phyloP scores from a whole-genome alignment of 2,113 vertebrate species.

The Labrus mixtus region DNA sequence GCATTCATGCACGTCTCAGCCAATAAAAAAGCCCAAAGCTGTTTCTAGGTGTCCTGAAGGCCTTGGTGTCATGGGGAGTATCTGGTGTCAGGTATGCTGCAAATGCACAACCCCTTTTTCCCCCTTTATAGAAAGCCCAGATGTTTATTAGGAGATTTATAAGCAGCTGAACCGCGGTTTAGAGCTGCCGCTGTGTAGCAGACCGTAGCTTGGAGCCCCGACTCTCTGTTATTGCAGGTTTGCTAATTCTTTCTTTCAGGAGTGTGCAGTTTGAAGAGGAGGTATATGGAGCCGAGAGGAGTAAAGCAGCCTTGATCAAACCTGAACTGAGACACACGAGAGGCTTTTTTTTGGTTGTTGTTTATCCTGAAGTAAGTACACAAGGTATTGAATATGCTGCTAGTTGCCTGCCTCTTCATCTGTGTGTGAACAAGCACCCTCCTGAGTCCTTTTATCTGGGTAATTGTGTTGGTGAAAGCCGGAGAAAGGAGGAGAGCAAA shows the following conservation, averaged over 20 bases:
- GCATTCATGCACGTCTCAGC: background rate
- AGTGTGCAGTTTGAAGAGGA: slow-evolving; percentile 56
- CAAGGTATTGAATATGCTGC: slow-evolving; percentile 17
- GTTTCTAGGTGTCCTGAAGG: slow-evolving; percentile 48
- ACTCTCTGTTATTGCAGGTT: slow-evolving; percentile 57
- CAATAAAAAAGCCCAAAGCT: slow-evolving; percentile 2
- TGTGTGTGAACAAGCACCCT: slow-evolving; percentile 41
- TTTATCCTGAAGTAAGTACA: slow-evolving; percentile 17
- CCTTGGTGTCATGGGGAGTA: slow-evolving; percentile 52
- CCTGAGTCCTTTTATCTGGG: slow-evolving; percentile 36
- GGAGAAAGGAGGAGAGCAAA: background rate
- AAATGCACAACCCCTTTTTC: slow-evolving; percentile 30
- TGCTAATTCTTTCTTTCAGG: slow-evolving; percentile 66
- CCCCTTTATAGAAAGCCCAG: slow-evolving; percentile 67
- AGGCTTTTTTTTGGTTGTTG: slow-evolving; percentile 18
- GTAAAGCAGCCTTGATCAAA: slow-evolving; percentile 54
- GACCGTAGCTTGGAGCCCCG: slow-evolving; percentile 38
- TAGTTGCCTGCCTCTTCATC: slow-evolving; percentile 31
- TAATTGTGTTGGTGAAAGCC: slow-evolving; percentile 21
- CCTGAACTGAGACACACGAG: background rate
- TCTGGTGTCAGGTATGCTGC: slow-evolving; percentile 58
- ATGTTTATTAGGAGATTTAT: slow-evolving; percentile 72
- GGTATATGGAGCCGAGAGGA: slow-evolving; percentile 44
- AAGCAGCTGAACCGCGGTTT: slow-evolving; percentile 25
- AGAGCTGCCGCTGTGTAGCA: slow-evolving; percentile 43